Conservation (phyloP, 2,888 invertebrate genomes). For the Zele albiditarsus region DNA sequence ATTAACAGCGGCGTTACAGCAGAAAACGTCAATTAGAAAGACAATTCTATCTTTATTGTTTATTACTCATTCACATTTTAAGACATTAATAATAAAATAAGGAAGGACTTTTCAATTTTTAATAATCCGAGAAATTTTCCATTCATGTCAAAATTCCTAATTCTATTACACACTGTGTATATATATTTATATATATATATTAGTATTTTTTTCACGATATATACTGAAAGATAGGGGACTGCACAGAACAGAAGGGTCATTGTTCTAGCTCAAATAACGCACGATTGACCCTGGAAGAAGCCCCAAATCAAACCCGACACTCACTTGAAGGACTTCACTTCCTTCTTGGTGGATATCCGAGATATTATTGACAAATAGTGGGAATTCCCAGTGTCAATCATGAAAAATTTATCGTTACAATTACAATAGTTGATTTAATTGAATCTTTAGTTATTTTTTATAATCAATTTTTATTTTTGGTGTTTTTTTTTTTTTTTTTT, state of each 20-base stretch:
- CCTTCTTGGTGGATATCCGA: constrained; percentile 33
- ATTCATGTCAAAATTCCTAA: not conserved
- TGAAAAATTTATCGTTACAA: not conserved
- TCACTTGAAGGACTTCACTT: constrained; percentile 54
- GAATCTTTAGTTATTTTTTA: too few species aligned
- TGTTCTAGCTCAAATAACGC: constrained; percentile 45
- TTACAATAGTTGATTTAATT: too few species aligned
- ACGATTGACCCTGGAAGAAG: constrained; percentile 50
- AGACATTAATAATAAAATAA: too few species aligned
- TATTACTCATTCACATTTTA: too few species aligned
- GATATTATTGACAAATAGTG: not conserved
- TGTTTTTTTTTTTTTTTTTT: too few species aligned
- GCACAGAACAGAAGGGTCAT: constrained; percentile 46
- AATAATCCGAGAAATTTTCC: too few species aligned
- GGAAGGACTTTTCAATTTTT: too few species aligned
- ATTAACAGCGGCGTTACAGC: too few species aligned
- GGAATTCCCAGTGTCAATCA: constrained; percentile 12
- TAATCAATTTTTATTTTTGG: too few species aligned
- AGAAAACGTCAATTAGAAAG: too few species aligned
- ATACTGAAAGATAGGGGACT: not conserved
- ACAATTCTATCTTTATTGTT: too few species aligned
- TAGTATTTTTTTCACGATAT: not conserved
- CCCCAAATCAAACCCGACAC: constrained; percentile 44
- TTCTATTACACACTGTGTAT: constrained; percentile 15
- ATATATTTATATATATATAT: constrained; percentile 15